Conservation (phyloP, 2,888 invertebrate species). For the Allolobophora icterica region DNA sequence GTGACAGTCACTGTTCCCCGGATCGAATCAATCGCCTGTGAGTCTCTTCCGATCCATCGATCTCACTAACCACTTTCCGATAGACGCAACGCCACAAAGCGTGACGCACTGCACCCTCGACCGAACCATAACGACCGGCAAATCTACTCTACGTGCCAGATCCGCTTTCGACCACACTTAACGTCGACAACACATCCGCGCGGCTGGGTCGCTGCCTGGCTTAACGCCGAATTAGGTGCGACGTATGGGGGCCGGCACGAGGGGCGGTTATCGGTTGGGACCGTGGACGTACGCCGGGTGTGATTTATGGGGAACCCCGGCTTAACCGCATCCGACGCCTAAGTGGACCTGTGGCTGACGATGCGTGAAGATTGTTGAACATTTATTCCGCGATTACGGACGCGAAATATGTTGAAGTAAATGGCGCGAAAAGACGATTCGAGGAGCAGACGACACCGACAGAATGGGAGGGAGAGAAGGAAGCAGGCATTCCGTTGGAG, state of each 20-base stretch:
- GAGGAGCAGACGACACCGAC: background rate
- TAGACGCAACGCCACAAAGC: background rate
- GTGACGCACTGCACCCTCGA: background rate
- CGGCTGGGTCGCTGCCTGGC: background rate
- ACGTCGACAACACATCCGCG: background rate
- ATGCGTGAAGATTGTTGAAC: slow-evolving; percentile 23
- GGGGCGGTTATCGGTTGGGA: background rate
- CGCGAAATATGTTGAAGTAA: slow-evolving; percentile 13
- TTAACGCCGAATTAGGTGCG: slow-evolving; percentile 20
- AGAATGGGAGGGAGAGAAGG: background rate
- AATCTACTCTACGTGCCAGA: slow-evolving; percentile 25
- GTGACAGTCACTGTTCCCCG: background rate
- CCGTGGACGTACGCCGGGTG: background rate
- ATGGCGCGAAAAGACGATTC: slow-evolving; percentile 21
- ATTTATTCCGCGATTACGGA: slow-evolving; percentile 17
- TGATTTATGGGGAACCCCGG: slow-evolving; percentile 19
- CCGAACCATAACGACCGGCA: background rate
- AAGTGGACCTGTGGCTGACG: background rate
- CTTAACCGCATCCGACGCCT: background rate
- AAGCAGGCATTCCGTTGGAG: too few relatives aligned
- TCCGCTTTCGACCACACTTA: background rate
- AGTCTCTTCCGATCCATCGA: slow-evolving; percentile 1
- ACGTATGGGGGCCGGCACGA: slow-evolving; percentile 23
- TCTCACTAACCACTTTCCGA: background rate
- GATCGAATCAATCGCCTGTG: background rate